Evolutionary conservation across 2,888 invertebrate genomes (phyloP), one percentile per base, ranked within the genome.

Genomic region (Lydus trimaculatus): DNA sequence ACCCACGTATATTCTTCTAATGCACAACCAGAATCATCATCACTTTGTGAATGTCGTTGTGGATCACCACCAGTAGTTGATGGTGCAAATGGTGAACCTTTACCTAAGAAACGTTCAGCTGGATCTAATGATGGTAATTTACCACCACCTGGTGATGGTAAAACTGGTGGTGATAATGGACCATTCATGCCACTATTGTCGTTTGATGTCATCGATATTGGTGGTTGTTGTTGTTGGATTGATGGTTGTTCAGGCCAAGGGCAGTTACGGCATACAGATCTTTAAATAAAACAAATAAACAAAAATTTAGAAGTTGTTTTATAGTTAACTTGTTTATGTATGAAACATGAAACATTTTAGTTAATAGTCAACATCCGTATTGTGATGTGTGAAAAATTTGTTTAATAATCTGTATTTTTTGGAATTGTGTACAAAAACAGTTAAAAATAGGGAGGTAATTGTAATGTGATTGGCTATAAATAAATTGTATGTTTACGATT

Each of bases 1-100:
- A 98, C 96, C 98, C 98, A 99, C 1, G 97, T 97, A 85, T 98
- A 98, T 85, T 99, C 98, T 84, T 99, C 98, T 74, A 99, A 87
- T 25, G 98, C 98, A 84, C 98, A 99, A 11, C 99, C 98, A 65
- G 96, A 96, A 86, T 99, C 99, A 84, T 98, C 98, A 84, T 99
- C 99, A 72, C 96, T 96, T 84, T 97, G 96, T 61, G 96, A 95
- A 81, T 95, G 94, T 71, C 95, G 86, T 81, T 94, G 94, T 66
- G 93, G 92, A 81, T 94, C 93, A 72, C 79, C 79, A 6, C 86
- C 81, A 63, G 86, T 85, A 63, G 86, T 85, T 68, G 80, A 80
- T n/a, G 83, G 85, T 6, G 84, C 80, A 73, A 84, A 85, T 13
- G 84, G 85, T 1, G 88, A 89, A 0, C 89, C 89, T 83, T 90